These are phyloP conservation scores for Andrena haemorrhoa DNA, from an alignment of 2,888 invertebrate species.

Conservation along the genomic window DNA sequence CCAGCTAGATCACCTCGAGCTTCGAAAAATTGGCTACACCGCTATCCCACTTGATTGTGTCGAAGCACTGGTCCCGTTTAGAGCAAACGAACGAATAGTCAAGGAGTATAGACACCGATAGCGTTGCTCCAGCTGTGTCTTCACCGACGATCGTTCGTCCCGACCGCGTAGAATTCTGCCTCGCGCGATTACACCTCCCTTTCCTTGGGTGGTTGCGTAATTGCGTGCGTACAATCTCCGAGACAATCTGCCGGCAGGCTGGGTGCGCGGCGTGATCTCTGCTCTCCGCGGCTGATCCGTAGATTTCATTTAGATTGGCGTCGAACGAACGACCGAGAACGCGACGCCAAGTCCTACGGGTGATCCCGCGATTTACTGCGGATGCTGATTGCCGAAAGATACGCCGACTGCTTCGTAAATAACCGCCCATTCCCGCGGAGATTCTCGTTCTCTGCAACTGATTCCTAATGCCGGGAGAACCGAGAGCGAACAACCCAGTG, in stretches of 20 bases:
- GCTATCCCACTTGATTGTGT: not conserved
- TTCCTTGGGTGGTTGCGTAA: constrained; percentile 61
- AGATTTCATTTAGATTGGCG: constrained; percentile 71
- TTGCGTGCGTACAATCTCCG: constrained; percentile 61
- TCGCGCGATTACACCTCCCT: constrained; percentile 44
- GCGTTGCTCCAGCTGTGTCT: constrained; percentile 6
- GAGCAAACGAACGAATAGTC: not conserved
- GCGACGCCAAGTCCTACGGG: constrained; percentile 15
- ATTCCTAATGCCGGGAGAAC: not conserved
- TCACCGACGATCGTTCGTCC: not conserved
- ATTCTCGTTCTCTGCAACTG: constrained; percentile 1
- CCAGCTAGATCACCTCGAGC: not conserved
- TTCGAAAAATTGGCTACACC: not conserved
- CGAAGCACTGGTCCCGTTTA: not conserved
- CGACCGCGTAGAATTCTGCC: constrained; percentile 33
- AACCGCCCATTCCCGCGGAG: not conserved
- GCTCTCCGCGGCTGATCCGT: constrained; percentile 48
- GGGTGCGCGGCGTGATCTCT: constrained; percentile 39
- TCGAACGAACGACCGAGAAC: constrained; percentile 48
- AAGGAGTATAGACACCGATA: not conserved
- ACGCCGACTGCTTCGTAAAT: constrained; percentile 9
- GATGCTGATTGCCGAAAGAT: constrained; percentile 14
- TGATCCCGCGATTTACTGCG: constrained; percentile 7
- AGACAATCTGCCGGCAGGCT: constrained; percentile 56
- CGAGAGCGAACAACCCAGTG: not conserved